phyloP scores from a whole-genome alignment of 2,797 vertebrate genomes.

The Spondyliosoma cantharus region DNA sequence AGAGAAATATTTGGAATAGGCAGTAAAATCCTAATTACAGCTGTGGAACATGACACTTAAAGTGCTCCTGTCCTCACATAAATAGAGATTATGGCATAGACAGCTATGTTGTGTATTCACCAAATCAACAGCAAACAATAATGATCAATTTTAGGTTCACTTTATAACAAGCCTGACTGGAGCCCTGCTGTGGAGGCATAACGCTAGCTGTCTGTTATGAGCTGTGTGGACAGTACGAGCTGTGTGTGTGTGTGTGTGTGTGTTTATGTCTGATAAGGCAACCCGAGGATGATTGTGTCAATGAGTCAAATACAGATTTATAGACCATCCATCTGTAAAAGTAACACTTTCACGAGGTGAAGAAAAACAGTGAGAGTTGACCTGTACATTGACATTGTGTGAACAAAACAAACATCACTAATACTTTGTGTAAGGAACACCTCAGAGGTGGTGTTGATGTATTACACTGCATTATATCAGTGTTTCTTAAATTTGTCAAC shows the following conservation, averaged over 20 bases:
- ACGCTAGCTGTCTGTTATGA: background rate
- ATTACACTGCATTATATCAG: background rate
- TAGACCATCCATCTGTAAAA: background rate
- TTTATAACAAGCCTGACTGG: conserved; percentile 3
- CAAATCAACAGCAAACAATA: conserved; percentile 40
- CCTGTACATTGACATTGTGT: background rate
- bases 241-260: background rate
- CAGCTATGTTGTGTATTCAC: conserved; percentile 44
- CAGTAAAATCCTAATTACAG: conserved; percentile 70
- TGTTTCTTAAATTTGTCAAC: background rate
- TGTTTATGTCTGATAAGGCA: background rate
- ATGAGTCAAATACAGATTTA: background rate
- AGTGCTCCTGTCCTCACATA: conserved; percentile 38
- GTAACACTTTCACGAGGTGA: background rate
- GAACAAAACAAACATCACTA: background rate
- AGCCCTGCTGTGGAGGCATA: conserved; percentile 1
- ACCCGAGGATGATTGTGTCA: background rate
- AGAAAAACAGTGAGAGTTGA: background rate
- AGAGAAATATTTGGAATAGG: conserved; percentile 43
- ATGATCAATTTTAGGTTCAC: conserved; percentile 25
- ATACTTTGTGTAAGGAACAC: background rate
- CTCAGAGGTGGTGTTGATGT: background rate
- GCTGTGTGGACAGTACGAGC: background rate
- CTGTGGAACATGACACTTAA: conserved; percentile 59
- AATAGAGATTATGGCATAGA: conserved; percentile 49